phyloP scores from a whole-genome alignment of 2,797 vertebrate species.

The Chrosomus eos region DNA sequence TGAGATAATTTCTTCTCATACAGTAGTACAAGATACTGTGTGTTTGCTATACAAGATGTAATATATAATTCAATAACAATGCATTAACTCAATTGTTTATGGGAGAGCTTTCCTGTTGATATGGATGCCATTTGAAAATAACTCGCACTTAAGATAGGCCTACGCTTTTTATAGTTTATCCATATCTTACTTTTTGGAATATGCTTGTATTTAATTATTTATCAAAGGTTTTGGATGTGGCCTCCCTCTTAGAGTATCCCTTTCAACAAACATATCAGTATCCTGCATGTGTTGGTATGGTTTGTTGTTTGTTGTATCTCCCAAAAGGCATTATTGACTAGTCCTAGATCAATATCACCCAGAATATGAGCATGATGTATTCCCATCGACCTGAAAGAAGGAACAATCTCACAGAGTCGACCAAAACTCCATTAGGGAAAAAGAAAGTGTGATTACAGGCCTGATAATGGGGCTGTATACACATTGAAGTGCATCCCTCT shows the following conservation, averaged over 20 bases:
- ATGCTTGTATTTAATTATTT: constrained; percentile 13
- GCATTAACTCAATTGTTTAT: background rate
- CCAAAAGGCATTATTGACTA: constrained; percentile 45
- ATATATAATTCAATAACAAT: background rate
- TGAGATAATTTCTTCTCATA: background rate
- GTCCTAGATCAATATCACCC: constrained; percentile 52
- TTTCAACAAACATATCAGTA: constrained; percentile 38
- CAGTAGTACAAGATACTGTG: background rate
- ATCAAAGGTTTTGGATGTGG: background rate
- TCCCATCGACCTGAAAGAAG: constrained; percentile 60
- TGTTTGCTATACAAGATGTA: background rate
- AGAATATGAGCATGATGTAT: constrained; percentile 63
- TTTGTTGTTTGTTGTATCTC: constrained; percentile 29
- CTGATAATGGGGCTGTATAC: constrained; percentile 56
- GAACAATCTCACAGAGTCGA: constrained; percentile 68
- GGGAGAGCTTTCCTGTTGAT: background rate
- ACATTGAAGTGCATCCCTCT: constrained; percentile 53
- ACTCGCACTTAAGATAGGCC: background rate
- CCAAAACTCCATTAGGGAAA: constrained; percentile 69
- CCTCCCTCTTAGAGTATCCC: background rate
- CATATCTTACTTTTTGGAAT: constrained; percentile 3
- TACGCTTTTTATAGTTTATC: background rate
- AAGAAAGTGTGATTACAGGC: constrained; percentile 60
- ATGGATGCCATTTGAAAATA: background rate
- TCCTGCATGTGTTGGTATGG: constrained; percentile 32